A percentile compares a stretch with the other conserved stretches of the same genome.
Conservation (phyloP, 2,113 vertebrate species). For the Sinocyclocheilus maitianheensis region DNA sequence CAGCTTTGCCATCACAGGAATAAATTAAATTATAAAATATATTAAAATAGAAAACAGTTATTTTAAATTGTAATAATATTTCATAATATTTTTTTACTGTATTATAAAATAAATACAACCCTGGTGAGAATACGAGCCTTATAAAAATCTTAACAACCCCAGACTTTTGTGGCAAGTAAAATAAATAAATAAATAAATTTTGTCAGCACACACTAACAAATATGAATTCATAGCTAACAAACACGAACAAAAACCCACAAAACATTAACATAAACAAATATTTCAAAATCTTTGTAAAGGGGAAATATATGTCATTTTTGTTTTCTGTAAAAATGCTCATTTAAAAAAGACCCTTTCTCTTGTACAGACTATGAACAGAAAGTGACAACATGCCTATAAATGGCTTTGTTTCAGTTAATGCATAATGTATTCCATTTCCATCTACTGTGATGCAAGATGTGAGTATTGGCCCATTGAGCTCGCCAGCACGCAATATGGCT, state of each 20-base stretch:
- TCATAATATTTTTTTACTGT: neutral
- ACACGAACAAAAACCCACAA: neutral
- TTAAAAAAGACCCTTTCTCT: neutral
- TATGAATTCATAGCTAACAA: neutral
- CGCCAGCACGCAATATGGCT: conserved; percentile 57
- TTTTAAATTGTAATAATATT: neutral
- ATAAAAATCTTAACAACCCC: neutral
- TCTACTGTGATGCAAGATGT: conserved; percentile 63
- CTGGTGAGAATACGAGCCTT: neutral
- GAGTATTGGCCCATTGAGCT: conserved; percentile 49
- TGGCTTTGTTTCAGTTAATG: conserved; percentile 58
- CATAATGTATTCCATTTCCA: conserved; percentile 61
- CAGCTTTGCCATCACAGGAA: no score
- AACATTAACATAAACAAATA: neutral
- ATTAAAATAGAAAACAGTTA: no score
- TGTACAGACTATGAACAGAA: neutral
- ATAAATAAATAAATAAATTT: neutral
- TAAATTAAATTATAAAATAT: no score
- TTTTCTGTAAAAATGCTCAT: neutral
- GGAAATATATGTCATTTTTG: neutral
- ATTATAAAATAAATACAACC: neutral
- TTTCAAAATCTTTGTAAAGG: neutral
- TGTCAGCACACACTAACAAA: neutral
- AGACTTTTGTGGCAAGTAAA: neutral
- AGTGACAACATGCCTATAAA: conserved; percentile 52